A percentile compares a stretch with the other conserved stretches of the same genome.
Conservation (phyloP, 2,888 invertebrate species). For the Aradus depressus region DNA sequence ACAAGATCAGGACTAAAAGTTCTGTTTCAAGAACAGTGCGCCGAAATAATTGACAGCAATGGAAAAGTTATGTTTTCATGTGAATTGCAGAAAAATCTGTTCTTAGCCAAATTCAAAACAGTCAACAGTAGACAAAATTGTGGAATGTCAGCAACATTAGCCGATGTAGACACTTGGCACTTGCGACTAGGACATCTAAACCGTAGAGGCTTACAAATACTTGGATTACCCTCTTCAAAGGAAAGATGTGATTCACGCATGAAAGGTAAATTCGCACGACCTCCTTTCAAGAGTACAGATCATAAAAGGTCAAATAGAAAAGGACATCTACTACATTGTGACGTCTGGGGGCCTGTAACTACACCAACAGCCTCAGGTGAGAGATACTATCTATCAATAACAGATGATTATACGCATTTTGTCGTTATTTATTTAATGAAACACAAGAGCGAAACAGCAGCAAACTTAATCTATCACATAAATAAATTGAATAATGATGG, state of each 20-base stretch:
- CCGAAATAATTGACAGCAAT: too few species aligned
- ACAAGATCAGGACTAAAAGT: too few species aligned
- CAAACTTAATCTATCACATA: too few species aligned
- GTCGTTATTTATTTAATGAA: neutral
- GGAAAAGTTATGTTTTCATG: too few species aligned
- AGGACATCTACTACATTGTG: slow-evolving; percentile 11
- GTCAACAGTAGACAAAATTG: too few species aligned
- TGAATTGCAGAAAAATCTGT: too few species aligned
- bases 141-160: too few species aligned
- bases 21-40: too few species aligned
- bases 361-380: neutral
- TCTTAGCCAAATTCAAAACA: too few species aligned
- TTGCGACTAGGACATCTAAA: slow-evolving; percentile 16
- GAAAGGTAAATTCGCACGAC: slow-evolving; percentile 19
- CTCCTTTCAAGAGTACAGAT: slow-evolving; percentile 12
- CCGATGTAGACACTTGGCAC: too few species aligned
- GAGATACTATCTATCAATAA: slow-evolving; percentile 5
- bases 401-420: slow-evolving; percentile 6
- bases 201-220: slow-evolving; percentile 5
- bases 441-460: too few species aligned
- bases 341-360: slow-evolving; percentile 5
- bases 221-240: slow-evolving; percentile 14
- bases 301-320: slow-evolving; percentile 3
- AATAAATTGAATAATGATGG: too few species aligned
- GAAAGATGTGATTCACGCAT: slow-evolving; percentile 14